These are phyloP conservation scores for Drosophila jambulina DNA, from an alignment of 1,140 invertebrate species.

Conservation along the genomic window DNA sequence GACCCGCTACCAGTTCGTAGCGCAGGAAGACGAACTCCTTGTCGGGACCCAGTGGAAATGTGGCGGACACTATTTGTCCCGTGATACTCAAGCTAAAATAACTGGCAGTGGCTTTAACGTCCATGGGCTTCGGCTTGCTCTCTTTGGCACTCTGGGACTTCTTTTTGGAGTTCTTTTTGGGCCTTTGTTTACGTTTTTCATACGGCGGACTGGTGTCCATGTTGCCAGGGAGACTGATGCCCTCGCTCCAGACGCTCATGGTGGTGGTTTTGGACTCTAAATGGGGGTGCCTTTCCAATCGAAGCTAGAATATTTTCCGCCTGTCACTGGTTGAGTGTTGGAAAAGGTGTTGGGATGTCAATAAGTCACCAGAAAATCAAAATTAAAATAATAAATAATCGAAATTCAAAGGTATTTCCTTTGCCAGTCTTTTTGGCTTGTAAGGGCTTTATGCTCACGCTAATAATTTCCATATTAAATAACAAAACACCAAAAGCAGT, in stretches of 20 bases:
- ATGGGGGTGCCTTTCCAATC: conserved; percentile 29
- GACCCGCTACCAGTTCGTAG: conserved; percentile 80
- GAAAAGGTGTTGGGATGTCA: not conserved
- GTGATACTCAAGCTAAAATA: conserved; percentile 73
- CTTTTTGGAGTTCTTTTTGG: conserved; percentile 26
- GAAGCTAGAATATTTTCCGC: conserved; percentile 12
- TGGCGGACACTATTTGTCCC: conserved; percentile 80
- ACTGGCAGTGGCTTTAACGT: conserved; percentile 56
- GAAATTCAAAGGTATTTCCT: too few species aligned
- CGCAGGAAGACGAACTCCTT: conserved; percentile 78
- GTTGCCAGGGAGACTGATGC: conserved; percentile 62
- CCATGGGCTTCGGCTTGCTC: conserved; percentile 15
- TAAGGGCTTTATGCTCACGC: not conserved
- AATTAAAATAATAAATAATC: conserved; percentile 2
- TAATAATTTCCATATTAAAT: conserved; percentile 14
- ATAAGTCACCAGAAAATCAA: not conserved
- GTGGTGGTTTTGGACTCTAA: conserved; percentile 4
- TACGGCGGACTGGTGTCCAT: conserved; percentile 15
- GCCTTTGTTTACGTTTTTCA: conserved; percentile 48
- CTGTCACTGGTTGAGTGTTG: conserved; percentile 43
- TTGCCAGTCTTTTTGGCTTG: not conserved
- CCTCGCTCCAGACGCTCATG: conserved; percentile 51
- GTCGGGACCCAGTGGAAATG: conserved; percentile 79
- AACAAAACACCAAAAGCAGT: not conserved
- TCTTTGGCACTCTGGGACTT: conserved; percentile 16